Conservation (phyloP, 2,113 vertebrate species). For the Theristicus caerulescens region DNA sequence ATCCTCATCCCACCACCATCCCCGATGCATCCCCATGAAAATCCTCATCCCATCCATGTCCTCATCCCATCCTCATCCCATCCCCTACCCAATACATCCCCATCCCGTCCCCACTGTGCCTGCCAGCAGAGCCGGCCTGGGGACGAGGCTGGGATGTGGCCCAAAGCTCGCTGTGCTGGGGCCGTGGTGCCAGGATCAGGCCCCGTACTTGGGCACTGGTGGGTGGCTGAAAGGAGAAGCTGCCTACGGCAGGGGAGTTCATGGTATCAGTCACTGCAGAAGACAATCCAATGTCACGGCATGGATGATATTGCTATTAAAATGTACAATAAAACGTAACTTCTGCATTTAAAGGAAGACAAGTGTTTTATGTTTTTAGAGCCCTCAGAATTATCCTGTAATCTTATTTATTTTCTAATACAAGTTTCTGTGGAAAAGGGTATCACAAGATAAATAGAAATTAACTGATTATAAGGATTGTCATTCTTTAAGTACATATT, state of each 20-base stretch:
- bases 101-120: not conserved
- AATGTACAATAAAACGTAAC: not conserved
- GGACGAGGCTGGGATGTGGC: not conserved
- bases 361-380: not conserved
- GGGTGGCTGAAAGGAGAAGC: not conserved
- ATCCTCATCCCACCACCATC: not conserved
- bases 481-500: constrained; percentile 49
- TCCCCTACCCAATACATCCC: not conserved
- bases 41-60: not conserved
- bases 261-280: not conserved
- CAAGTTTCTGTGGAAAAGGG: constrained; percentile 31
- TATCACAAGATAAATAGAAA: constrained; percentile 58
- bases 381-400: constrained; percentile 42
- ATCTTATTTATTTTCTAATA: constrained; percentile 52
- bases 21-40: not conserved
- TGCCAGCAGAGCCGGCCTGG: not conserved
- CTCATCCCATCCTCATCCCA: not conserved
- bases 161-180: not conserved
- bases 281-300: not conserved
- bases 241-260: not conserved
- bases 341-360: not conserved
- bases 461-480: constrained; percentile 58
- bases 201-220: not conserved
- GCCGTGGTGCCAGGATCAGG: not conserved
- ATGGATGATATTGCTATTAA: not conserved